Base-by-base conservation (phyloP, 2,113 vertebrate genomes). In the Seriola quinqueradiata region DNA sequence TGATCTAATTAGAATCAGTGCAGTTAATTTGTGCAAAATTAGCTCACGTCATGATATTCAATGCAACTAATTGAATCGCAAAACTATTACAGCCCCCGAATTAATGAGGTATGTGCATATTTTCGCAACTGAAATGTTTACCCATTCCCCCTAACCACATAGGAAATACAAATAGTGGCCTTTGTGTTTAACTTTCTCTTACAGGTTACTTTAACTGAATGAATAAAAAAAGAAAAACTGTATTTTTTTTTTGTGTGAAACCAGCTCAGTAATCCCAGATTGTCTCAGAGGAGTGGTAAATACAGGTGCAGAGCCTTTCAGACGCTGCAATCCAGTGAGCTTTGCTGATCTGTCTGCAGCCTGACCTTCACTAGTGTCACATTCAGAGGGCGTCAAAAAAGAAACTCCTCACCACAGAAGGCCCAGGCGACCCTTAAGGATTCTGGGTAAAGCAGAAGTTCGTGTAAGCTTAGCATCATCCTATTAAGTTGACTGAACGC, bases 331-430 rank as follows among this genome's bases (percentile, higher is more conserved):
- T 85, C 79, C 73, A 88, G 83, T 63, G 5, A 75, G 85, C 82
- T 79, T 87, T 88, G 86, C 86, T 85, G 87, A 89, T 90, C 89
- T 81, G 90, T 90, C 86, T 83, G 87, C 84, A 79, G 89, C 87
- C 81, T 94, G 95, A 96, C 96, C 96, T 96, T 97, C 95, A 94
- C 68, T 90, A 85, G 94, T 91, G 94, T 94, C 96, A 93, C 88
- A 87, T 85, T 88, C 71, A 84, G 79, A 86, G 80, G 77, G 46
- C 11, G 48, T 78, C 28, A 76, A 85, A 80, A 88, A 73, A 80
- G 72, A 85, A 88, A 83, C 85, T 70, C 70, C 70, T 76, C 61
- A 36, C 67, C 1, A 11, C 73, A 77, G 85, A 81, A 77, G 82
- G 69, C 46, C 82, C 57, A 23, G 38, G 40, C 21, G 2, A 85